Base-by-base conservation (phyloP, 1,140 invertebrate species). In the Leptonema lineaticorne region DNA sequence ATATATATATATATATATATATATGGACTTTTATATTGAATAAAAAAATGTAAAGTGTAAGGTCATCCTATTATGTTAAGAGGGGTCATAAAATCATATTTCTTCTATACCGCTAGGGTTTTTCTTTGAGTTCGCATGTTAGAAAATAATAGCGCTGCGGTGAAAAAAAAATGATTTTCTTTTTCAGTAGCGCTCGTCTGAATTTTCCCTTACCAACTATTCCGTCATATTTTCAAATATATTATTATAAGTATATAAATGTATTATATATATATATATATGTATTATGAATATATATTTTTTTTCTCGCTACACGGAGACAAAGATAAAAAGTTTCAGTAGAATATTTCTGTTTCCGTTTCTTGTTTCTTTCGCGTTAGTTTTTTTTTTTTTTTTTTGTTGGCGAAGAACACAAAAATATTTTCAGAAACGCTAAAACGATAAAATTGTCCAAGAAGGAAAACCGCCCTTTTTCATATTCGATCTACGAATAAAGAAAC, bases 281-380 rank as follows among this genome's bases (percentile, higher is more conserved):
- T n/a, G n/a, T n/a, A n/a, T n/a, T n/a, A n/a, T n/a, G n/a, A n/a
- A n/a, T n/a, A n/a, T n/a, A n/a, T 45, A 2, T 4, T 45, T 14
- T 45, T 45, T 45, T 11, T 11, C 29, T 33, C 29, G 29, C 11
- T 45, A 3, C 16, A 9, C 37, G 37, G 16, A 45, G 27, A 22
- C 50, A 24, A 53, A 22, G 50, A 53, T 53, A 53, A 53, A 53
- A 53, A 53, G 50, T 53, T 53, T 53, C n/a, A 11, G 7, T 11
- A 53, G 50, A 53, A 53, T 53, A 53, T 53, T 53, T 53, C 50
- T 53, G 50, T 22, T 26, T 53, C 50, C 50, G 50, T 53, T 53
- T 53, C 50, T 53, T 53, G 50, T 53, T 53, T 53, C 20, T 26
- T 26, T 48, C 27, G 24, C 27, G 24, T 53, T 50, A 4, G 4